Percentiles rank a stretch among this genome's conserved stretches.
Conservation (phyloP, 2,888 invertebrate species). For the Notocelia uddmanniana region DNA sequence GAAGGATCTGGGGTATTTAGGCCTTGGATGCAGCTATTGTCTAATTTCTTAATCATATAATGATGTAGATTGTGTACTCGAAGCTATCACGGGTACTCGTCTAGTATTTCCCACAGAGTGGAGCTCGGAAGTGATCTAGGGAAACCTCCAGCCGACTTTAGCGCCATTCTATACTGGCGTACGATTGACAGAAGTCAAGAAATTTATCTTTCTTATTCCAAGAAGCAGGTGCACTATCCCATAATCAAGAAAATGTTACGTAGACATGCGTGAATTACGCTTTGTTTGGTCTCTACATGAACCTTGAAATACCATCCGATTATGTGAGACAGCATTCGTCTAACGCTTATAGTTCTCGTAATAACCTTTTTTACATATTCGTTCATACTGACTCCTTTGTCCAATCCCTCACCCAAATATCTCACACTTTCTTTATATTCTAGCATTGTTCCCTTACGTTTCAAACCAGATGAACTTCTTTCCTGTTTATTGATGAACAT, state of each 20-base stretch:
- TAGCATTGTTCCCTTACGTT: background rate
- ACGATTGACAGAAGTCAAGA: too few relatives aligned
- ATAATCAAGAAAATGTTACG: slow-evolving; percentile 46
- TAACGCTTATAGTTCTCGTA: too few relatives aligned
- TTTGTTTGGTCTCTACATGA: slow-evolving; percentile 41
- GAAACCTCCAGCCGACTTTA: too few relatives aligned
- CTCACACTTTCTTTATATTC: slow-evolving; percentile 18
- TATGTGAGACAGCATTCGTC: slow-evolving; percentile 41
- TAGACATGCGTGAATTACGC: slow-evolving; percentile 45
- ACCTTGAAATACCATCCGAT: slow-evolving; percentile 46
- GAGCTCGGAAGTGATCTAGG: too few relatives aligned
- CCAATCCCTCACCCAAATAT: slow-evolving; percentile 46
- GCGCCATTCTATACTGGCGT: too few relatives aligned
- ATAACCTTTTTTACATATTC: slow-evolving; percentile 39
- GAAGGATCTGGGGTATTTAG: too few relatives aligned
- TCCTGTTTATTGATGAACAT: slow-evolving; percentile 10
- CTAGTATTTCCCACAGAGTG: too few relatives aligned
- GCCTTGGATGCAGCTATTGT: too few relatives aligned
- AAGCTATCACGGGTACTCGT: too few relatives aligned
- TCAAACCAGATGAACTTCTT: background rate
- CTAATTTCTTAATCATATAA: too few relatives aligned
- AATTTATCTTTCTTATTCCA: too few relatives aligned
- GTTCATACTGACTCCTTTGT: slow-evolving; percentile 45
- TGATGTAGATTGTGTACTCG: too few relatives aligned
- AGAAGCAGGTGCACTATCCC: slow-evolving; percentile 16